Evolutionary conservation across 2,113 vertebrate species (phyloP), one percentile per base, ranked within the genome.

Genomic region (Aplodontia rufa): DNA sequence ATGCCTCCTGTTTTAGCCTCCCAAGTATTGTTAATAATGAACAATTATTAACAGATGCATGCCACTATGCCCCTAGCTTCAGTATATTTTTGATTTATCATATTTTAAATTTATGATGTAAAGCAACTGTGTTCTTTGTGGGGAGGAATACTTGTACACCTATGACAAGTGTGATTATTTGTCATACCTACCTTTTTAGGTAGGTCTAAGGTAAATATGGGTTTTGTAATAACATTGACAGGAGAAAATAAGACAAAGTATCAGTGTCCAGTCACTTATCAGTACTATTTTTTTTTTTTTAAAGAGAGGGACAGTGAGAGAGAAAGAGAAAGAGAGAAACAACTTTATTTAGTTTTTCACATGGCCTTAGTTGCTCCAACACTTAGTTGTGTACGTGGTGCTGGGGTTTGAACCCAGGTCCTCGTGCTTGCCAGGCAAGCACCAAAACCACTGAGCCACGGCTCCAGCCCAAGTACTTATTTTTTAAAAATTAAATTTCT

Each of bases 141-240:
- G 58, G 51, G 83, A 94, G 37, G 51, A 92, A 37, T 78, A n/a
- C 35, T 94, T 80, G 22, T 69, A 49, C 26, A 37, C 8, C n/a
- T 75, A 24, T 49, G 62, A n/a, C n/a, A n/a, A n/a, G n/a, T n/a
- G n/a, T n/a, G n/a, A n/a, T n/a, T n/a, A n/a, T n/a, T n/a, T n/a
- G n/a, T n/a, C n/a, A n/a, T n/a, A n/a, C n/a, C n/a, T n/a, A n/a
- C n/a, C n/a, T n/a, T n/a, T n/a, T n/a, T n/a, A 90, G 28, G 30
- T 90, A 80, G 55, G 55, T 85, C 11, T 86, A 72, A 87, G 51
- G 87, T 82, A 42, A 94, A 80, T 78, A 84, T 75, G 51, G 72
- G 16, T 91, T 90, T 96, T 26, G 16, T 62, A 87, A 14, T 42
- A 74, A 55, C 64, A 45, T 71, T 88, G 76, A 71, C 22, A 37